Percentiles rank a stretch among this genome's conserved stretches.
These are phyloP conservation scores for Parnassius mnemosyne DNA, from an alignment of 2,888 invertebrate species.

Conservation along the genomic window DNA sequence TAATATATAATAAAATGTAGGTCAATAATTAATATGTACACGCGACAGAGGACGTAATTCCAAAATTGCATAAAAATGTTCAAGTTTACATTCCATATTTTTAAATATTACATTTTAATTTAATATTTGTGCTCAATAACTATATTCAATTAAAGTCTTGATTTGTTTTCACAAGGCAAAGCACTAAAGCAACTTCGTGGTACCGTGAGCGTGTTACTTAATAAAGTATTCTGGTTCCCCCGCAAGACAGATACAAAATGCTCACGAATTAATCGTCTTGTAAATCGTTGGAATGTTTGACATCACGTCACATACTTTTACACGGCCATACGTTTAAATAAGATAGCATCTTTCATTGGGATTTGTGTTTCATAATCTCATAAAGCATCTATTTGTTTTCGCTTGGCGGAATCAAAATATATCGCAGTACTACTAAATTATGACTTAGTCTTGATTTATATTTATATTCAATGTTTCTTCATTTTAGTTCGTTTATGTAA, in stretches of 20 bases:
- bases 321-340: conserved; percentile 19
- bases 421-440: not conserved
- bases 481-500: not conserved
- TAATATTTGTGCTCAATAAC: not conserved
- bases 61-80: no score
- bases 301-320: conserved; percentile 31
- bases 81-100: no score
- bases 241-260: conserved; percentile 27
- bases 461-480: not conserved
- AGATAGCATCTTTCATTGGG: conserved; percentile 19
- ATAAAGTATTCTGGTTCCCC: conserved; percentile 12
- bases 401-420: conserved; percentile 2
- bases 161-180: not conserved
- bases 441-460: not conserved
- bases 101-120: no score
- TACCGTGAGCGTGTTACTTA: conserved; percentile 2
- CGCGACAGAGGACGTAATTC: no score
- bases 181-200: conserved; percentile 1
- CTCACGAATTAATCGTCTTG: conserved; percentile 30
- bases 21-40: no score
- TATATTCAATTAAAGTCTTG: not conserved
- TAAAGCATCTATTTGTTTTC: conserved; percentile 15
- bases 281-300: conserved; percentile 35
- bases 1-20: no score
- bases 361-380: conserved; percentile 16